phyloP scores from a whole-genome alignment of 2,888 invertebrate species.

The Oligia fasciuncula region DNA sequence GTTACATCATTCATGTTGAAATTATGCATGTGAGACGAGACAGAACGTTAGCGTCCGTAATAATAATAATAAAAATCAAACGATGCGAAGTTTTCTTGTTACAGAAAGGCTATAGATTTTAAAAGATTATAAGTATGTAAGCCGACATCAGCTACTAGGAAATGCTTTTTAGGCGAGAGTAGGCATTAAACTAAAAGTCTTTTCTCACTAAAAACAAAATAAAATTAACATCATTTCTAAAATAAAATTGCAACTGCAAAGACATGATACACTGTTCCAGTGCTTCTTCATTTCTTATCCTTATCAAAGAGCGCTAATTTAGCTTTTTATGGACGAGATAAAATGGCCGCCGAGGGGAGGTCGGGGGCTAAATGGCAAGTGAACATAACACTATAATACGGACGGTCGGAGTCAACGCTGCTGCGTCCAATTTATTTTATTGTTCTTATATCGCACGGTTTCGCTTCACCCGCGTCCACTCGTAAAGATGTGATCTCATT shows the following conservation, averaged over 20 bases:
- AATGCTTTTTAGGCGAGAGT: not conserved
- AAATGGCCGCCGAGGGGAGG: slow-evolving; percentile 55
- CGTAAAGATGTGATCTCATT: slow-evolving; percentile 77
- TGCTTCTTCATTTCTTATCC: slow-evolving; percentile 32
- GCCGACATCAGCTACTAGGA: not conserved
- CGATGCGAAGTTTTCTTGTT: not conserved
- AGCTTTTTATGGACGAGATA: slow-evolving; percentile 59
- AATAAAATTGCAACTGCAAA: slow-evolving; percentile 24
- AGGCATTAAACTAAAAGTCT: not conserved
- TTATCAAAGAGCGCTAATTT: slow-evolving; percentile 59
- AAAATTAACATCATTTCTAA: not conserved
- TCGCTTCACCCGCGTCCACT: slow-evolving; percentile 65
- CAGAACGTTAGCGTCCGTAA: too few species aligned
- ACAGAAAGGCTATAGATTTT: not conserved
- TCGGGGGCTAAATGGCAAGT: slow-evolving; percentile 61
- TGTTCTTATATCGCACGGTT: slow-evolving; percentile 75
- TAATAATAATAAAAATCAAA: not conserved
- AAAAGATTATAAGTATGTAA: not conserved
- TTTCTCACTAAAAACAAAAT: not conserved
- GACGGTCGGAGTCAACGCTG: slow-evolving; percentile 57
- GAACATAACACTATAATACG: slow-evolving; percentile 65
- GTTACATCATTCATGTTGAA: too few species aligned
- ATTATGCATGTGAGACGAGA: too few species aligned
- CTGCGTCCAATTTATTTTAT: slow-evolving; percentile 82
- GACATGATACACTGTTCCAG: slow-evolving; percentile 10